These are phyloP conservation scores for Chelonia mydas DNA, from an alignment of 2,797 vertebrate genomes.

Conservation along the genomic window DNA sequence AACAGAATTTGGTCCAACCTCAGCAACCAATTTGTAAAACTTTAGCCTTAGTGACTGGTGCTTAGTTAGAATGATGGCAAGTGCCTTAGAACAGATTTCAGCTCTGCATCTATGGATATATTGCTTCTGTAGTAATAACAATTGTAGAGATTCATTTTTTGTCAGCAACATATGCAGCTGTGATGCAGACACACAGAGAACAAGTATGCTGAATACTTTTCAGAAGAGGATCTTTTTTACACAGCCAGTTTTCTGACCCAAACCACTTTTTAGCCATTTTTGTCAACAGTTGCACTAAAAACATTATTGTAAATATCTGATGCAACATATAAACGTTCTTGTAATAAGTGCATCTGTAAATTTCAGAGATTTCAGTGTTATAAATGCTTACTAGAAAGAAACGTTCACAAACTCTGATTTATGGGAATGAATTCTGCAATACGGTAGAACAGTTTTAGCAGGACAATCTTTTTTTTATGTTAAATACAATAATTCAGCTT, in stretches of 20 bases:
- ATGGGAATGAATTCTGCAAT: background rate
- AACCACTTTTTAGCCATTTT: background rate
- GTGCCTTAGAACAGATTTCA: background rate
- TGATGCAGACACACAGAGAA: background rate
- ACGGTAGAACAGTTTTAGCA: background rate
- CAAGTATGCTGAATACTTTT: background rate
- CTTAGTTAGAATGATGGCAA: background rate
- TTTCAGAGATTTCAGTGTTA: background rate
- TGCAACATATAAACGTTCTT: background rate
- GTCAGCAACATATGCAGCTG: background rate
- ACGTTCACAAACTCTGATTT: background rate
- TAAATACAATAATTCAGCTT: background rate
- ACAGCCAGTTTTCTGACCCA: background rate
- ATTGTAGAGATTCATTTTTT: background rate
- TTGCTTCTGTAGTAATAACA: background rate
- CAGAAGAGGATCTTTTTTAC: background rate
- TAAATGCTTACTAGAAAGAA: background rate
- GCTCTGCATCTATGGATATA: background rate
- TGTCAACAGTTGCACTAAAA: background rate
- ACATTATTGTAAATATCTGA: background rate
- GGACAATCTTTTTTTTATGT: background rate
- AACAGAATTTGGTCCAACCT: background rate
- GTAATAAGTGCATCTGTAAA: background rate
- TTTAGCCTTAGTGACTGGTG: background rate
- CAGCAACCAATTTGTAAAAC: background rate